Conservation (phyloP, 1,140 invertebrate species). For the Penaeus vannamei region DNA sequence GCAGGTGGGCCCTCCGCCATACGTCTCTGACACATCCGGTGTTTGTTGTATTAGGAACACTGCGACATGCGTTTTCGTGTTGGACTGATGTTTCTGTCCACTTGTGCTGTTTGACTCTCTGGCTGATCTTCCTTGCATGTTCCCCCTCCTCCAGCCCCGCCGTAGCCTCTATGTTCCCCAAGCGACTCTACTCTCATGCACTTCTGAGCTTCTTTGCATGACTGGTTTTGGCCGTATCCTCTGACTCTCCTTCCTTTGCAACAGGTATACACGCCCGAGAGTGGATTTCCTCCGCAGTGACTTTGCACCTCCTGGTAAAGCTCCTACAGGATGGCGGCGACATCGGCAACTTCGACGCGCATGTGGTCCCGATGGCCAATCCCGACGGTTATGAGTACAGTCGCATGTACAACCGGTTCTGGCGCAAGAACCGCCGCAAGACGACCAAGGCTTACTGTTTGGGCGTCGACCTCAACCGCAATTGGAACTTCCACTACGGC, state of each 20-base stretch:
- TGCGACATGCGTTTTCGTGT: no score
- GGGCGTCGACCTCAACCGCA: constrained; percentile 70
- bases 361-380: constrained; percentile 70
- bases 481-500: constrained; percentile 68
- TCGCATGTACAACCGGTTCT: constrained; percentile 68
- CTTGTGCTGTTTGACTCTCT: no score
- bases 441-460: constrained; percentile 52
- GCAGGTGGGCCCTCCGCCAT: no score
- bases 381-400: constrained; percentile 69
- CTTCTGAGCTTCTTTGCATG: no score
- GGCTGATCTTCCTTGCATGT: no score
- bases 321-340: constrained; percentile 78
- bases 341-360: constrained; percentile 81
- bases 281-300: constrained; percentile 91
- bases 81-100: no score
- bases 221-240: no score
- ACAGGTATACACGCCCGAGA: constrained; percentile 85
- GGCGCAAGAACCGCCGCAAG: constrained; percentile 68
- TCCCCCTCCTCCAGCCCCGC: no score
- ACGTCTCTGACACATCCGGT: no score
- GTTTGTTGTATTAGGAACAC: no score
- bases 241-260: constrained; percentile 70
- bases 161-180: no score
- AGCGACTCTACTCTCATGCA: no score
- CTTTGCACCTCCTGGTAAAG: constrained; percentile 85